Percentiles rank a stretch among this genome's conserved stretches.
Evolutionary conservation across 37 sponge, comb jelly and placozoan species (phyloP).

Genomic region (Mnemiopsis leidyi): DNA sequence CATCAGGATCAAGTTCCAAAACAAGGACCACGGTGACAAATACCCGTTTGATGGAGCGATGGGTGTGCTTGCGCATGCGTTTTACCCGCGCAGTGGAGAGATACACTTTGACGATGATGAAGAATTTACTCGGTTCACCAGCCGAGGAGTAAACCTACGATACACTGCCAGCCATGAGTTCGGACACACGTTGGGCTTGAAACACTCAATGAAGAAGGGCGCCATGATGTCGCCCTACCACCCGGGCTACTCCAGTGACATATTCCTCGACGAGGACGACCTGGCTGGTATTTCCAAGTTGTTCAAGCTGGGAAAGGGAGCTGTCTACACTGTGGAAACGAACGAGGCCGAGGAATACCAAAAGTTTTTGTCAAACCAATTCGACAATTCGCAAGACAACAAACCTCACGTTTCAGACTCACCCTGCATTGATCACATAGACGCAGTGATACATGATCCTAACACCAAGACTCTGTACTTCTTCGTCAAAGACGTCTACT

Average conservation of each 20-base stretch:
- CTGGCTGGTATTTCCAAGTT: neutral
- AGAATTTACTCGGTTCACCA: neutral
- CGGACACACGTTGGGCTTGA: slow-evolving; percentile 46
- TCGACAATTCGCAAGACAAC: neutral
- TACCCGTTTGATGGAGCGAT: slow-evolving; percentile 59
- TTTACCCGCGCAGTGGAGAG: slow-evolving; percentile 46
- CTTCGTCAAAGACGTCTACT: neutral
- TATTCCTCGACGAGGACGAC: neutral
- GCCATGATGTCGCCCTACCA: slow-evolving; percentile 55
- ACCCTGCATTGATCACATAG: neutral
- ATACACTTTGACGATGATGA: slow-evolving; percentile 60
- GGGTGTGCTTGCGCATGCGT: slow-evolving; percentile 56
- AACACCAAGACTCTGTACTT: slow-evolving; percentile 1
- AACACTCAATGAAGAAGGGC: neutral
- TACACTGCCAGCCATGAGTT: slow-evolving; percentile 61
- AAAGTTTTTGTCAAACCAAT: neutral
- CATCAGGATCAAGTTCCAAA: slow-evolving; percentile 5
- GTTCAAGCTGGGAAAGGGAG: neutral
- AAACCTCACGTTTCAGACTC: neutral
- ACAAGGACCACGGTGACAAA: slow-evolving; percentile 49
- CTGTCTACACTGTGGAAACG: neutral
- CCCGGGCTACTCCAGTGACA: neutral
- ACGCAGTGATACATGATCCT: slow-evolving; percentile 34
- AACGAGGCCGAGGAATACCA: neutral
- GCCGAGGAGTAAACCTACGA: slow-evolving; percentile 2